Base-by-base conservation (phyloP, 2,113 vertebrate species). In the Benitochromis conjunctus region DNA sequence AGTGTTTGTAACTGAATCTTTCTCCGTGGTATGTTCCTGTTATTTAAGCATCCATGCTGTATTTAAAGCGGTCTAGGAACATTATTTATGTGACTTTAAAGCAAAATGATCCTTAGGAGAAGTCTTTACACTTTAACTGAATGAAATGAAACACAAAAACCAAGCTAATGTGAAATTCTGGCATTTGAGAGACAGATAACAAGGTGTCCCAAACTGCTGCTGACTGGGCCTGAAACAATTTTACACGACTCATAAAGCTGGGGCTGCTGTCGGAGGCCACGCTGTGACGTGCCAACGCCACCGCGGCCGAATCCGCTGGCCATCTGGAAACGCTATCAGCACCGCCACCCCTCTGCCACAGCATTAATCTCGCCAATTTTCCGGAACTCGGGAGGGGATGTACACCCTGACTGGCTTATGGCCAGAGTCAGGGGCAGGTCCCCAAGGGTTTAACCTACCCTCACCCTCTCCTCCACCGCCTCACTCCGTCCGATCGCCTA, bases 301-400 rank as follows among this genome's bases (percentile, higher is more conserved):
- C 57, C 60, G 36, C 66, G 19, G 60, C 88, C 12, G 19, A 64
- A 69, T 80, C 64, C 41, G 2, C 1, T 3, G 41, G 19, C 82
- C 94, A 96, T 95, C 95, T 96, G 96, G 95, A 95, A 95, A 94
- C 85, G n/a, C 92, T 93, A 96, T 96, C 95, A 96, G 90, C 91
- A 21, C 82, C 91, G 79, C 86, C 60, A 53, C 92, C 94, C 93
- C 91, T 94, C 94, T 94, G 93, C 94, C 82, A 57, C 92, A 84
- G 90, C 93, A 95, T 95, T 95, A 95, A 96, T 96, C 95, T 96
- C 77, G 36, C 89, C 94, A 94, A 96, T 96, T 96, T 95, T 95
- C 94, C 89, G 92, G 94, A 96, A 96, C 95, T 94, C 91, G 14
- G 87, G 89, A 83, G 84, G 90, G 89, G 89, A 94, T 88, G 84